phyloP scores from a whole-genome alignment of 2,797 vertebrate species.

The Coendou prehensilis region DNA sequence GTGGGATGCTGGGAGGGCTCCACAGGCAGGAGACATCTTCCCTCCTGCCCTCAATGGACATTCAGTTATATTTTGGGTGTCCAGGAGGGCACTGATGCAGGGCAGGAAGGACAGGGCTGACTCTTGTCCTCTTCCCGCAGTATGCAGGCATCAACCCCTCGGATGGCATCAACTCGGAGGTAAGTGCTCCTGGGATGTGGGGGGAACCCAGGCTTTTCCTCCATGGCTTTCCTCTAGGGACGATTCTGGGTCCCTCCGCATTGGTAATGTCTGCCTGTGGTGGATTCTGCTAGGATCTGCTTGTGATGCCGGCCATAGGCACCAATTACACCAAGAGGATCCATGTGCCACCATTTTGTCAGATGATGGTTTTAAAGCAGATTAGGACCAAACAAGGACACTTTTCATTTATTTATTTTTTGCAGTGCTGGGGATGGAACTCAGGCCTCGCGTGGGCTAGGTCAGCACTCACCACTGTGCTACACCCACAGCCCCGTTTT shows the following conservation, averaged over 20 bases:
- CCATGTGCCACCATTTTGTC: not conserved
- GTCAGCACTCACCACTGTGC: not conserved
- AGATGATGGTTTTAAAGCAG: not conserved
- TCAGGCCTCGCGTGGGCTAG: not conserved
- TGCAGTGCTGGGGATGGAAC: not conserved
- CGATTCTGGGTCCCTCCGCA: not conserved
- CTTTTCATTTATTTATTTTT: not conserved
- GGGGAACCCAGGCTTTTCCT: too few relatives aligned
- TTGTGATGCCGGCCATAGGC: not conserved
- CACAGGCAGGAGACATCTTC: not conserved
- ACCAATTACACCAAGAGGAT: not conserved
- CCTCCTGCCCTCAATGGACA: rapidly evolving
- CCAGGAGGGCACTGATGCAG: rapidly evolving
- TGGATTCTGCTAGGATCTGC: not conserved
- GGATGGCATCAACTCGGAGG: conserved; percentile 94
- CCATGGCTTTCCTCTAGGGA: not conserved
- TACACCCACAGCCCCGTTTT: not conserved
- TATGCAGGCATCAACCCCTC: conserved; percentile 94
- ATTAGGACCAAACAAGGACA: not conserved
- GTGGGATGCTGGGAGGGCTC: not conserved
- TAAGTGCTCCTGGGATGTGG: conserved; percentile 79
- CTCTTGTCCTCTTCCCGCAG: conserved; percentile 83
- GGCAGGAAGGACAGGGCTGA: not conserved
- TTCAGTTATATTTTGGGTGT: not conserved
- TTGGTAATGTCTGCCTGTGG: not conserved